Conservation (phyloP, 2,797 vertebrate species). For the Luscinia luscinia region DNA sequence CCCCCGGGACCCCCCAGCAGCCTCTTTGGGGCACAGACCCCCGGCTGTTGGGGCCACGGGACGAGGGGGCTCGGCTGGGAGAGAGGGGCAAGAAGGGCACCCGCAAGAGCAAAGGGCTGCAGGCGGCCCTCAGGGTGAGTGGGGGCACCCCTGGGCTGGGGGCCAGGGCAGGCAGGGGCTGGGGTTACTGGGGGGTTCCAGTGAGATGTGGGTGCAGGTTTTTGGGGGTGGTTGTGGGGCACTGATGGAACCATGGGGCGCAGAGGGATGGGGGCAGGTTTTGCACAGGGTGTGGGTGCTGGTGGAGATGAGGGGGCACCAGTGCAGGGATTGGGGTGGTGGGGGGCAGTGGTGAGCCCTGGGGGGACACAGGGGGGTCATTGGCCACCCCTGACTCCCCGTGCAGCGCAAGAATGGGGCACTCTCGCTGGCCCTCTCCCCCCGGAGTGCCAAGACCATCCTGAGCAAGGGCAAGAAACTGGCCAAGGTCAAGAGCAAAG, state of each 20-base stretch:
- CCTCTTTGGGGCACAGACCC: conserved; percentile 59
- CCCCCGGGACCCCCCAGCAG: neutral
- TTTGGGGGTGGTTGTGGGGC: neutral
- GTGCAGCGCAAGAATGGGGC: conserved; percentile 85
- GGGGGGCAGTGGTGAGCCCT: neutral
- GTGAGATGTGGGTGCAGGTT: neutral
- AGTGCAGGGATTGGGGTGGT: neutral
- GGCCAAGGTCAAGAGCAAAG: conserved; percentile 79
- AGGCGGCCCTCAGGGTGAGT: conserved; percentile 81
- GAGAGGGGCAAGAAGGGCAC: conserved; percentile 91
- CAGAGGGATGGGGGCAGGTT: neutral
- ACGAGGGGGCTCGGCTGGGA: conserved; percentile 73
- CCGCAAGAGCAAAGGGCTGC: conserved; percentile 86
- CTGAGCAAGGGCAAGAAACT: conserved; percentile 81
- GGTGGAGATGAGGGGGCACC: neutral
- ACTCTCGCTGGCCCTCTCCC: conserved; percentile 76
- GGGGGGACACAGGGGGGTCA: neutral
- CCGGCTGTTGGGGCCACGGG: conserved; percentile 16
- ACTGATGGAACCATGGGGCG: accelerated
- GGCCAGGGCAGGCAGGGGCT: neutral
- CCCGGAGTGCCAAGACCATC: conserved; percentile 80
- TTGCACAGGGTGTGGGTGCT: neutral
- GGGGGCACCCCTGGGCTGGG: neutral
- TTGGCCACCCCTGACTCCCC: accelerated
- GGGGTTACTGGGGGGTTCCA: too few relatives aligned